Percentiles rank a stretch among this genome's conserved stretches.
These are phyloP conservation scores for Pholis gunnellus DNA, from an alignment of 2,113 vertebrate species.

Conservation along the genomic window DNA sequence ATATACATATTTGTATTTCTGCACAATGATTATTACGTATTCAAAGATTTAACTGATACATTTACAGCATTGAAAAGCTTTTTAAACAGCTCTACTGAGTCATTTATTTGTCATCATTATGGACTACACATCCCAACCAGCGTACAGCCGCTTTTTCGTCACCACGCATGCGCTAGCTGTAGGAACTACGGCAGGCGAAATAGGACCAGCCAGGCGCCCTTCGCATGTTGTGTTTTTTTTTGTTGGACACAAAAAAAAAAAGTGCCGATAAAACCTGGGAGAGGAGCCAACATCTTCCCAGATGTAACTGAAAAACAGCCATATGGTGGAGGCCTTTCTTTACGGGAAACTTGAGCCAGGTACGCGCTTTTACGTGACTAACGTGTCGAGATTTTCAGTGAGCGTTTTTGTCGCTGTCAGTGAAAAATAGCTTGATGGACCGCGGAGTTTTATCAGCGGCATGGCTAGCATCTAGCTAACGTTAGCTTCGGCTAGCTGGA, in stretches of 20 bases:
- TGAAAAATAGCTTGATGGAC: too few species aligned
- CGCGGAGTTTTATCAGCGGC: too few species aligned
- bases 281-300: constrained; percentile 43
- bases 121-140: constrained; percentile 50
- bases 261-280: constrained; percentile 54
- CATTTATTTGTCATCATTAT: neutral
- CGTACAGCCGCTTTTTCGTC: accelerated
- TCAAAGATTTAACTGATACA: neutral
- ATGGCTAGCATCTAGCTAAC: too few species aligned
- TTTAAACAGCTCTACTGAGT: too few species aligned
- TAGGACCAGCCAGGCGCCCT: constrained; percentile 21
- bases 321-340: neutral
- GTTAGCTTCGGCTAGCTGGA: too few species aligned
- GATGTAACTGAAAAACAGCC: constrained; percentile 21
- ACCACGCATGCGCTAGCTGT: constrained; percentile 28
- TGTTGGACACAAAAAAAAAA: constrained; percentile 37
- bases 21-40: neutral
- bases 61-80: neutral
- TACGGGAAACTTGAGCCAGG: too few species aligned
- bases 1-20: neutral
- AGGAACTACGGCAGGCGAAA: constrained; percentile 45
- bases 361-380: too few species aligned
- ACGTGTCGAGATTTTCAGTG: too few species aligned
- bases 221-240: constrained; percentile 41
- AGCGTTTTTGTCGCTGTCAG: too few species aligned